Conservation (phyloP, 2,888 invertebrate genomes). For the Drosophila robusta region DNA sequence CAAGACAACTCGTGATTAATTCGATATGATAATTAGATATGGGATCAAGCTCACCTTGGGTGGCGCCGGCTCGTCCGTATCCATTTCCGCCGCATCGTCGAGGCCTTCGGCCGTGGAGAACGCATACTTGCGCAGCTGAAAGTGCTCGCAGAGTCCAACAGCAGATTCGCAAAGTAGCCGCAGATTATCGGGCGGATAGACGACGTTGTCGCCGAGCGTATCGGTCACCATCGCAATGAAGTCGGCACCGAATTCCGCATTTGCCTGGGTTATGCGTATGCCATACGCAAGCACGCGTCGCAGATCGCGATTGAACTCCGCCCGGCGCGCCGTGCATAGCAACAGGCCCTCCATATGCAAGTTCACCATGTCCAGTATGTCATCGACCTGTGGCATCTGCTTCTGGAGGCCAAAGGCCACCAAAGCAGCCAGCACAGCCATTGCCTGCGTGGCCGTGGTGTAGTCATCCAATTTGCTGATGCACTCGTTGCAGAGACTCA, state of each 20-base stretch:
- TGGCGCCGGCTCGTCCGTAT: constrained; percentile 63
- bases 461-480: constrained; percentile 83
- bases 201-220: constrained; percentile 82
- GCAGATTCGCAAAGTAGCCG: constrained; percentile 90
- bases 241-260: constrained; percentile 87
- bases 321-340: constrained; percentile 82
- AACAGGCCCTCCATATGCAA: constrained; percentile 84
- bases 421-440: constrained; percentile 83
- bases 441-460: constrained; percentile 83
- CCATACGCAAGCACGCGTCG: constrained; percentile 87
- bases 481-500: constrained; percentile 83
- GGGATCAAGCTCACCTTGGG: constrained; percentile 36
- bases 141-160: constrained; percentile 89
- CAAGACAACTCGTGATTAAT: not conserved
- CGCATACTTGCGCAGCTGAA: constrained; percentile 82
- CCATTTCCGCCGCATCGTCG: constrained; percentile 67
- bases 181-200: constrained; percentile 81
- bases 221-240: constrained; percentile 89
- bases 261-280: constrained; percentile 89
- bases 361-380: constrained; percentile 82
- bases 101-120: constrained; percentile 45
- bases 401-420: constrained; percentile 72
- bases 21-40: not conserved
- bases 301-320: constrained; percentile 80
- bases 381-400: constrained; percentile 52